Conservation (phyloP, 2,797 vertebrate genomes). For the Ctenosaura bakeri region DNA sequence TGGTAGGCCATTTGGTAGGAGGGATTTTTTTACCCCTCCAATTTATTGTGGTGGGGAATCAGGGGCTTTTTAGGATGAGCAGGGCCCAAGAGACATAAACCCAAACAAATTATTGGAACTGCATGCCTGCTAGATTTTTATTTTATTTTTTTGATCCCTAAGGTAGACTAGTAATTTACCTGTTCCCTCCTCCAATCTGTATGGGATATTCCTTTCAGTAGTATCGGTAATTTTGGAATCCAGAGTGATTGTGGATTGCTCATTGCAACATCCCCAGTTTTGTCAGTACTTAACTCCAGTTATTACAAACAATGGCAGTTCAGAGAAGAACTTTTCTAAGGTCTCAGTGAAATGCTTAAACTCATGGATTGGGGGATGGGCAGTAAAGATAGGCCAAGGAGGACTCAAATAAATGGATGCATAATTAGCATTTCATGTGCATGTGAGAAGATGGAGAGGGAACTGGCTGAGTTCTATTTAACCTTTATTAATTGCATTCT, state of each 20-base stretch:
- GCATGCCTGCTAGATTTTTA: too few species aligned
- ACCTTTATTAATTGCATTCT: slow-evolving; percentile 59
- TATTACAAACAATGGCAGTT: not conserved
- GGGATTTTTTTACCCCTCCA: too few species aligned
- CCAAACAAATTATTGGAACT: too few species aligned
- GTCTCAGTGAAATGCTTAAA: not conserved
- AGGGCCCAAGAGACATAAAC: too few species aligned
- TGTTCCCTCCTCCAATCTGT: too few species aligned
- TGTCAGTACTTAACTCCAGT: not conserved
- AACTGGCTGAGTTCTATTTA: slow-evolving; percentile 44
- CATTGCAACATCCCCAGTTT: not conserved
- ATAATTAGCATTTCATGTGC: slow-evolving; percentile 33
- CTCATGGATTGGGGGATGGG: not conserved
- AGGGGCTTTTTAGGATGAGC: too few species aligned
- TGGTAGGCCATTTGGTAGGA: too few species aligned
- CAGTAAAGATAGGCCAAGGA: not conserved
- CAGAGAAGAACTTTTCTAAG: not conserved
- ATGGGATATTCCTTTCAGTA: too few species aligned
- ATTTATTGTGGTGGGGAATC: too few species aligned
- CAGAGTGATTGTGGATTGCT: not conserved
- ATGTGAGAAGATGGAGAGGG: slow-evolving; percentile 11
- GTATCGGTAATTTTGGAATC: not conserved
- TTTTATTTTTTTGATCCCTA: too few species aligned
- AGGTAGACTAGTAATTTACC: too few species aligned
- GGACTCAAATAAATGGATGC: slow-evolving; percentile 5